Percentiles rank a stretch among this genome's conserved stretches.
phyloP scores from a whole-genome alignment of 2,113 vertebrate species.

The Vimba vimba region DNA sequence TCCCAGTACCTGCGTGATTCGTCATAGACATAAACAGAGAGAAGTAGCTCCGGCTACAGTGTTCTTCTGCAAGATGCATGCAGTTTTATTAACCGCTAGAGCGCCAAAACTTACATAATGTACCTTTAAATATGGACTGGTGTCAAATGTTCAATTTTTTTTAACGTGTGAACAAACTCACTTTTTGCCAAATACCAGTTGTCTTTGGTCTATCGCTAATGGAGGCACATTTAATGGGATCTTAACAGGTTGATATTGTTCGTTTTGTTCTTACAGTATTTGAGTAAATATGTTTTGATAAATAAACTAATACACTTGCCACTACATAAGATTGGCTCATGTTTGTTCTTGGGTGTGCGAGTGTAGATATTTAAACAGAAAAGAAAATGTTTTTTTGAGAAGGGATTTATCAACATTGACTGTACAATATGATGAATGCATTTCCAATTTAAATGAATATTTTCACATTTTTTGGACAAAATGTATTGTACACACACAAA shows the following conservation, averaged over 20 bases:
- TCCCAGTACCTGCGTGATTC: no score
- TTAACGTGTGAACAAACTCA: not conserved
- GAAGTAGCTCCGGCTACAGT: no score
- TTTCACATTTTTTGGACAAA: conserved; percentile 75
- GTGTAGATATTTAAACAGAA: not conserved
- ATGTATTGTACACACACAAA: conserved; percentile 58
- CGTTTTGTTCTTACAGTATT: conserved; percentile 5
- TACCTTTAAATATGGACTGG: no score
- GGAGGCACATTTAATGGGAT: conserved; percentile 22
- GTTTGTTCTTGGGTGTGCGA: not conserved
- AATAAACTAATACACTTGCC: conserved; percentile 38
- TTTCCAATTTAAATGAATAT: conserved; percentile 76
- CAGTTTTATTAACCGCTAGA: no score
- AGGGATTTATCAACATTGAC: conserved; percentile 65
- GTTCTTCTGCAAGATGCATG: no score
- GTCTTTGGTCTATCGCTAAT: not conserved
- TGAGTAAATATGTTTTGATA: conserved; percentile 48
- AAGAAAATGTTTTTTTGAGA: conserved; percentile 60
- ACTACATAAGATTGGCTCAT: not conserved
- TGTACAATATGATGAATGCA: conserved; percentile 71
- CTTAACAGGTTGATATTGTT: not conserved
- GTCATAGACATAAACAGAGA: no score
- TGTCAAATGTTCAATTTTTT: not conserved
- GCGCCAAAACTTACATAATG: no score
- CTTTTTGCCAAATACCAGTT: not conserved